A percentile compares a stretch with the other conserved stretches of the same genome.
These are phyloP conservation scores for Megaceryle maxima DNA, from an alignment of 2,113 vertebrate genomes.

Conservation along the genomic window DNA sequence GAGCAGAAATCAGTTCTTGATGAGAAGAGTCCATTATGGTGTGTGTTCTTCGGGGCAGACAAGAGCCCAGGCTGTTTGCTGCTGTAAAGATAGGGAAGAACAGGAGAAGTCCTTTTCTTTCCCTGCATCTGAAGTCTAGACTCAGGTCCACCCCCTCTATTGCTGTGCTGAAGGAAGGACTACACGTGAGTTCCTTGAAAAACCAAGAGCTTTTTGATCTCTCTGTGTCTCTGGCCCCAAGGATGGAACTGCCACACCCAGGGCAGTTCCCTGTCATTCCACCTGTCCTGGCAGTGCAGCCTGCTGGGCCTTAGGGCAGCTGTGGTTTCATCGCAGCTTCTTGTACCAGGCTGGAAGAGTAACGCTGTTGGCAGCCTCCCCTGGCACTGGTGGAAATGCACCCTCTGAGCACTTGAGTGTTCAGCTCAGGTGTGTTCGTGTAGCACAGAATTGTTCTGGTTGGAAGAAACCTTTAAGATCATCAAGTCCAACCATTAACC, in stretches of 20 bases:
- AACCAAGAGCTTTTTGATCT: neutral
- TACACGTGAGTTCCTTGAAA: neutral
- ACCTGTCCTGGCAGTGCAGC: neutral
- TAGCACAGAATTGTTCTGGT: neutral
- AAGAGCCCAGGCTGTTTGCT: neutral
- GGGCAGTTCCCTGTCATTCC: neutral
- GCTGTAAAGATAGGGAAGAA: neutral
- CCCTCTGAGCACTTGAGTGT: neutral
- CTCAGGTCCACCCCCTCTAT: neutral
- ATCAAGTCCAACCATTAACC: too few species aligned
- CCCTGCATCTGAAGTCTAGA: neutral
- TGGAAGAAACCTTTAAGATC: neutral
- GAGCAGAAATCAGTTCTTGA: neutral
- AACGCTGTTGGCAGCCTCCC: neutral
- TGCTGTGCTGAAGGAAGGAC: neutral
- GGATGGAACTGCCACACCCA: neutral
- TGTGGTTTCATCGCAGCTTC: neutral
- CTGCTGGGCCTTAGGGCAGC: neutral
- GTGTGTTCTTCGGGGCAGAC: neutral
- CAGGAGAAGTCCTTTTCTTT: neutral
- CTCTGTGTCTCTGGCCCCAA: rapidly evolving
- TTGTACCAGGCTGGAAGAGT: neutral
- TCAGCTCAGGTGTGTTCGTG: neutral
- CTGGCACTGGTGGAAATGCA: neutral
- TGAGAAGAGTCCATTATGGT: neutral